Evolutionary conservation across 1,140 invertebrate genomes (phyloP), one percentile per base, ranked within the genome.

Genomic region (Cotesia typhae): DNA sequence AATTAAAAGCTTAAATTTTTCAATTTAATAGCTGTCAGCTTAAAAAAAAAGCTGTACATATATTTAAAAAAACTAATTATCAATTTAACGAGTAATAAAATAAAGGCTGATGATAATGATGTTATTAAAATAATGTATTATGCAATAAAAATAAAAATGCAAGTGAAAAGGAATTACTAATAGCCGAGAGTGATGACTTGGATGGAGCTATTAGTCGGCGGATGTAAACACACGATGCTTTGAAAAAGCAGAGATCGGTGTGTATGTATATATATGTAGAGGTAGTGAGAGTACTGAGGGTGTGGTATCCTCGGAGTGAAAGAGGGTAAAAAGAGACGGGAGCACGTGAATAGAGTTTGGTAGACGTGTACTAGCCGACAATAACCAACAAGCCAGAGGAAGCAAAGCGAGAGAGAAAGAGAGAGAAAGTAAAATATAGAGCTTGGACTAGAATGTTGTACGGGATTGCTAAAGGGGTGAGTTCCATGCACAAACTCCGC

Each of bases 191-290:
- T 65, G 74, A 63, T 60, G 67, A 68, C 63, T 68, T 75, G 65
- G 72, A 65, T 73, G 72, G 63, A 75, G 78, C 77, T 77, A 77
- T 78, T 76, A 77, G 75, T 74, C 74, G 63, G 74, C 68, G 73
- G 78, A 79, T 77, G 77, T 79, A 79, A 79, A 79, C 77, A 47
- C 6, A 79, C 71, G 71, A 75, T 70, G 61, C 70, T 47, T 47
- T 73, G 74, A 73, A 41, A 57, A 35, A 55, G 28, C 20, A 71
- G 4, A 47, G 41, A 6, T 47, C 41, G 38, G 38, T 7, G 41
- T 47, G 41, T 47, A 6, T 47, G 3, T 6, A 17, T 17, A 17
- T 17, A 17, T 17, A 17, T 47, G 1, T 60, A 63, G 68, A 36
- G 20, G 14, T 14, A 14, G 52, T 28, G 65, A 55, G 36, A 57